These are phyloP conservation scores for Hippocampus abdominalis DNA, from an alignment of 2,113 vertebrate species.

Conservation along the genomic window DNA sequence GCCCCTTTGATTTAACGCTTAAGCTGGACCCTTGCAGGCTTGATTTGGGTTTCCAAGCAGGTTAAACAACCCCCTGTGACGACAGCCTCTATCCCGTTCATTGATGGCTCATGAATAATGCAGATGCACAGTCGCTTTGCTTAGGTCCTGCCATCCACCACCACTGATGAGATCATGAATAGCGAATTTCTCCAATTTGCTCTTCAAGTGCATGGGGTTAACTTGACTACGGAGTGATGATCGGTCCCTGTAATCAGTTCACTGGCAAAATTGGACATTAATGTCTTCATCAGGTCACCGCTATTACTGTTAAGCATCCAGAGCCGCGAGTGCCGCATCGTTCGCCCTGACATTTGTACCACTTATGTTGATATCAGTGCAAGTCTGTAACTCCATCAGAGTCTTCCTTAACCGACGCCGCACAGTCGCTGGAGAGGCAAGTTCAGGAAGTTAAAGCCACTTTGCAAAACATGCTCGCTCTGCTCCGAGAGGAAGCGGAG, in stretches of 20 bases:
- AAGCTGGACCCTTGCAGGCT: conserved; percentile 57
- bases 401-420: conserved; percentile 74
- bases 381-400: not conserved
- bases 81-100: conserved; percentile 45
- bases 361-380: conserved; percentile 32
- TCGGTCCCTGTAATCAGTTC: conserved; percentile 46
- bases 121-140: conserved; percentile 54
- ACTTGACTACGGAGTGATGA: conserved; percentile 57
- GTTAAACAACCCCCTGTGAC: conserved; percentile 66
- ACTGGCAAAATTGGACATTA: conserved; percentile 47
- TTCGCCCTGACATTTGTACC: conserved; percentile 16
- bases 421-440: conserved; percentile 82
- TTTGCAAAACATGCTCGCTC: conserved; percentile 64
- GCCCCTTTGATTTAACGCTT: conserved; percentile 70
- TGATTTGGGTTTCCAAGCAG: conserved; percentile 63
- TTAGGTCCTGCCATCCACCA: conserved; percentile 26
- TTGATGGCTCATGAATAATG: conserved; percentile 64
- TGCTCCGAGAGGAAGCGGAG: conserved; percentile 72
- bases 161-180: conserved; percentile 58
- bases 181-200: conserved; percentile 30
- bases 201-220: conserved; percentile 30
- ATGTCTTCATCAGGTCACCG: conserved; percentile 59
- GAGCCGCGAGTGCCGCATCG: conserved; percentile 29
- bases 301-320: conserved; percentile 36
- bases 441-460: conserved; percentile 82